These are phyloP conservation scores for Plusia festucae DNA, from an alignment of 2,888 invertebrate genomes.

Conservation along the genomic window DNA sequence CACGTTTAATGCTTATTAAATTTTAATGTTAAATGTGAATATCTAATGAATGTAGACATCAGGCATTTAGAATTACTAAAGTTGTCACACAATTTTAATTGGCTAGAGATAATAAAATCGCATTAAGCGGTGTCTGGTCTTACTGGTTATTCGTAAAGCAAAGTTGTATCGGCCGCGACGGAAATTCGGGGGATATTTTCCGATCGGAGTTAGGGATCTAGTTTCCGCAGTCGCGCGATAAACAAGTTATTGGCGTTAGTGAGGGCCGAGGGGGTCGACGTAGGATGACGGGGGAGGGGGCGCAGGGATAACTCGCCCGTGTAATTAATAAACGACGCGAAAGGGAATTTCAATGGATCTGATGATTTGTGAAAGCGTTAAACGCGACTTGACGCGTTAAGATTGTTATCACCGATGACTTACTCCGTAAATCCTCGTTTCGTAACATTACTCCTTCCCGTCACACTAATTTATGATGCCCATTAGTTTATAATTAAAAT, in stretches of 20 bases:
- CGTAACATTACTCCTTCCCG: conserved; percentile 10
- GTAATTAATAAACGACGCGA: conserved; percentile 84
- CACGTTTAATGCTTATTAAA: conserved; percentile 11
- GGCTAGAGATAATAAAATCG: conserved; percentile 40
- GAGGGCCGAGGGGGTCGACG: conserved; percentile 60
- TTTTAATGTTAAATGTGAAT: conserved; percentile 23
- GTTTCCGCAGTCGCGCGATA: conserved; percentile 83
- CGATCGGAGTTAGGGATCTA: conserved; percentile 81
- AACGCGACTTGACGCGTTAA: conserved; percentile 49
- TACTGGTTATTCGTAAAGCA: conserved; percentile 51
- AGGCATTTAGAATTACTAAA: conserved; percentile 15
- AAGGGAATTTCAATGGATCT: conserved; percentile 75
- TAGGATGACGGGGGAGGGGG: conserved; percentile 33
- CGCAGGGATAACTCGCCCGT: conserved; percentile 70
- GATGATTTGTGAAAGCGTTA: conserved; percentile 76
- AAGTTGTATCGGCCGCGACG: conserved; percentile 63
- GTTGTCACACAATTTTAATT: conserved; percentile 11
- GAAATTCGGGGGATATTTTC: conserved; percentile 81
- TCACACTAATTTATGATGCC: conserved; percentile 30
- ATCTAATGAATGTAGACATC: conserved; percentile 14
- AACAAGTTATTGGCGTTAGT: conserved; percentile 83
- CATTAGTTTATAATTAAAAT: conserved; percentile 50
- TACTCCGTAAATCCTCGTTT: conserved; percentile 31
- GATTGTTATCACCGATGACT: conserved; percentile 49
- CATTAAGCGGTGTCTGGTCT: conserved; percentile 27